Base-by-base conservation (phyloP, 2,888 invertebrate species). In the Sesia apiformis region DNA sequence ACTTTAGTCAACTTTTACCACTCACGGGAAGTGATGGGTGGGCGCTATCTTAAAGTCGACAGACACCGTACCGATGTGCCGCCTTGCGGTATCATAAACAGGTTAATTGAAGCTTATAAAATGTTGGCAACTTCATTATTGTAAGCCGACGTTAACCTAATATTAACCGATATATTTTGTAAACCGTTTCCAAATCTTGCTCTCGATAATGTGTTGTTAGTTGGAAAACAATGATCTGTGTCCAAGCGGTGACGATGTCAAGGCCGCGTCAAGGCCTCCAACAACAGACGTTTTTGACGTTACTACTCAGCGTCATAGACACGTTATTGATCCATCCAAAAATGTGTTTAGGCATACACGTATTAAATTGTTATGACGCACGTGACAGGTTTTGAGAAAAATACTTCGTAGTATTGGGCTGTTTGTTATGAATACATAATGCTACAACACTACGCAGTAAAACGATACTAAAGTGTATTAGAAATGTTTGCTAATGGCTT, bases 141-240 rank as follows among this genome's bases (percentile, higher is more conserved):
- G 23, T 23, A 23, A 23, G 23, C 23, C 23, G 23, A 23, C 23
- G 23, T 23, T 23, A 23, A 23, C 23, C 1, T 23, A 23, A 23
- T 23, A 23, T 23, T 23, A 23, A 23, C 23, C 23, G 23, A 23
- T 23, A 23, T 23, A 23, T 23, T 23, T 23, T 23, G 23, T 23
- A 23, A 23, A 23, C 23, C 23, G 23, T 23, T 23, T 23, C 23
- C 23, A 23, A 23, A 23, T 23, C 23, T 23, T 23, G 23, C 23
- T 23, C 23, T 23, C 42, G 42, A 42, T 42, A 6, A 42, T 42
- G 5, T 7, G 42, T 42, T 42, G 42, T 7, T 7, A 42, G 23
- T 66, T 72, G 72, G 67, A 67, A 71, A 70, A 69, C 54, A 59
- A 39, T 39, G 49, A 49, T 53, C 49, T 54, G 6, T 49, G 42